Conservation (phyloP, 2,888 invertebrate genomes). For the Heterodera filipjevi region DNA sequence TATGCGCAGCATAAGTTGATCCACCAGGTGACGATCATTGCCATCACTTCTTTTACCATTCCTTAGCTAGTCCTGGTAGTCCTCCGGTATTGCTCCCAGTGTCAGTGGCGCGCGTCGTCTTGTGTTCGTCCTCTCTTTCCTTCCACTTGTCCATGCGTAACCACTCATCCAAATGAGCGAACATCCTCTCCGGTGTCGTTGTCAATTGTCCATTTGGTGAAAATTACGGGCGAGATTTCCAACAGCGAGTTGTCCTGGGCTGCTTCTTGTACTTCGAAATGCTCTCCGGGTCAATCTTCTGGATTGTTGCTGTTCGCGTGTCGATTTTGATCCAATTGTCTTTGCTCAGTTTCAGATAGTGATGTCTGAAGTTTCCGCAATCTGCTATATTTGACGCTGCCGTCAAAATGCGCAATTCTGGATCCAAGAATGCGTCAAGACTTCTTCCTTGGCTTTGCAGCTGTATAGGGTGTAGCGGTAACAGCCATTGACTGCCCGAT, state of each 20-base stretch:
- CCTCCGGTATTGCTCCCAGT: slow-evolving; percentile 2
- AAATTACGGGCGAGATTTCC: slow-evolving; percentile 12
- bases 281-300: background rate
- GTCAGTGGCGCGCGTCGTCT: background rate
- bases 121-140: background rate
- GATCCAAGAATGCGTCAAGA: background rate
- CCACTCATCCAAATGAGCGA: background rate
- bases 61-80: background rate
- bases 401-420: slow-evolving; percentile 2
- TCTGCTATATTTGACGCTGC: background rate
- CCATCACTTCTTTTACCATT: background rate
- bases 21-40: background rate
- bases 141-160: slow-evolving; percentile 13
- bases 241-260: background rate
- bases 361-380: background rate
- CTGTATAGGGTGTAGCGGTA: background rate
- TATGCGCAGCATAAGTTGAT: background rate
- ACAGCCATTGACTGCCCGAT: background rate
- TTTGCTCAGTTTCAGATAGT: background rate
- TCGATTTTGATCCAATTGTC: slow-evolving; percentile 11
- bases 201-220: background rate
- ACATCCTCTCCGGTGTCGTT: slow-evolving; percentile 5
- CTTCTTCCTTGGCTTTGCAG: background rate
- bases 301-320: background rate
- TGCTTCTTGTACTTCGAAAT: background rate